Evolutionary conservation across 92 coral and sea anemone species (phyloP).

Genomic region (Epizoanthus ramosus): DNA sequence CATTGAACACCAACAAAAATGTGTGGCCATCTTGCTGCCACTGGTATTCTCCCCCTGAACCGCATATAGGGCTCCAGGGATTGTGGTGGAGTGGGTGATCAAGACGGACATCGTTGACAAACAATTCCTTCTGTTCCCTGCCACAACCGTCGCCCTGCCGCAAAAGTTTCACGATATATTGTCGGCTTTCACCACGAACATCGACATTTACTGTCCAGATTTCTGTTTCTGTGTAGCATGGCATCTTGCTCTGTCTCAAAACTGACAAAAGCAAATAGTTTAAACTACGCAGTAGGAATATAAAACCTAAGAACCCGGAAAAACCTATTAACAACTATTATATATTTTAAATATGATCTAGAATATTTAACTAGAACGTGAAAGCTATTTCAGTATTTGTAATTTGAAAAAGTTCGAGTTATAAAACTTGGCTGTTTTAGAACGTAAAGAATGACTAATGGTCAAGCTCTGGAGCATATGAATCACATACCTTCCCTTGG

Average conservation of each 20-base stretch:
- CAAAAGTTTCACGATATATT: constrained; percentile 47
- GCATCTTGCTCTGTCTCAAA: constrained; percentile 1
- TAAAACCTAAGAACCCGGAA: too few relatives aligned
- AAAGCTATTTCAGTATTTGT: too few relatives aligned
- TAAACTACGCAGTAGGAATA: too few relatives aligned
- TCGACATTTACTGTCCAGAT: constrained; percentile 51
- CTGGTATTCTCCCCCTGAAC: constrained; percentile 51
- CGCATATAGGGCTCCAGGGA: constrained; percentile 51
- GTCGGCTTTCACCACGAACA: constrained; percentile 40
- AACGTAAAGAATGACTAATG: too few relatives aligned
- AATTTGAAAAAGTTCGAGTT: too few relatives aligned
- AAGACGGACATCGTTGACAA: constrained; percentile 40
- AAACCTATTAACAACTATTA: too few relatives aligned
- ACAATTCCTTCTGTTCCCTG: constrained; percentile 52
- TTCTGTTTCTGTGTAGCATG: constrained; percentile 12
- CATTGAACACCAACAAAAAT: constrained; percentile 54
- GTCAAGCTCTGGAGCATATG: too few relatives aligned
- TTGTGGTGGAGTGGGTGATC: constrained; percentile 48
- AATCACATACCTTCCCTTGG: too few relatives aligned
- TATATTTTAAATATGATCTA: too few relatives aligned
- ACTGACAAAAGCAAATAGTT: too few relatives aligned
- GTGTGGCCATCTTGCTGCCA: constrained; percentile 52
- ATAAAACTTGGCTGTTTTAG: too few relatives aligned
- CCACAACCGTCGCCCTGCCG: constrained; percentile 54
- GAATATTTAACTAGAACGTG: too few relatives aligned